Base-by-base conservation (phyloP, 1,140 invertebrate species). In the Hycleus phaleratus region DNA sequence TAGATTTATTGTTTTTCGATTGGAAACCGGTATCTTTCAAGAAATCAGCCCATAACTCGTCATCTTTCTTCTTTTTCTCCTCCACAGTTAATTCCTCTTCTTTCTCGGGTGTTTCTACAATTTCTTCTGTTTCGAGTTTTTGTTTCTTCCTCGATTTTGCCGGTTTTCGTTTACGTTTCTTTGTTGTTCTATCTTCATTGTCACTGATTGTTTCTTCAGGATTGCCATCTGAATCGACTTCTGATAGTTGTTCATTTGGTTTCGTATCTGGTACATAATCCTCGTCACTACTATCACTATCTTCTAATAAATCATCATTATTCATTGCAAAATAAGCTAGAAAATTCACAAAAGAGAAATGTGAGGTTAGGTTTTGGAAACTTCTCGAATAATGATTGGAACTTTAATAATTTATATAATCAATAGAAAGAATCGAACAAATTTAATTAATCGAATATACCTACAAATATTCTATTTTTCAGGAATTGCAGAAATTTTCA, bases 11-110 rank as follows among this genome's bases (percentile, higher is more conserved):
- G 47, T 55, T 44, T 60, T 70, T 71, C 38, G 74, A 69, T 69
- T 77, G 76, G 59, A 78, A 76, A 70, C 82, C 81, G 53, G 85
- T 84, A 67, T 86, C 85, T 68, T 82, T 83, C 67, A 87, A 79
- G 68, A 90, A 90, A 71, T 82, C 82, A 6, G 85, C 83, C 86
- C 86, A 90, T 1, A 90, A 69, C 60, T 82, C 81, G 68, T 88
- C 85, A 53, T 83, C 82, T 65, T 77, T 76, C 60, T 85, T 82
- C 64, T 87, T 87, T 61, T 86, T 80, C 46, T 81, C 79, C 66
- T 82, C 82, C 48, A 81, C 77, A 2, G 72, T 73, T 10, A 56
- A n/a, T 9, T 2, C 32, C 32, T 5, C 32, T 7, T 26, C 39
- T 42, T 47, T 25, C 43, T 61, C 39, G 38, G 48, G 26, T 49